A percentile compares a stretch with the other conserved stretches of the same genome.
Conservation (phyloP, 2,797 vertebrate genomes). For the Setipinna tenuifilis region DNA sequence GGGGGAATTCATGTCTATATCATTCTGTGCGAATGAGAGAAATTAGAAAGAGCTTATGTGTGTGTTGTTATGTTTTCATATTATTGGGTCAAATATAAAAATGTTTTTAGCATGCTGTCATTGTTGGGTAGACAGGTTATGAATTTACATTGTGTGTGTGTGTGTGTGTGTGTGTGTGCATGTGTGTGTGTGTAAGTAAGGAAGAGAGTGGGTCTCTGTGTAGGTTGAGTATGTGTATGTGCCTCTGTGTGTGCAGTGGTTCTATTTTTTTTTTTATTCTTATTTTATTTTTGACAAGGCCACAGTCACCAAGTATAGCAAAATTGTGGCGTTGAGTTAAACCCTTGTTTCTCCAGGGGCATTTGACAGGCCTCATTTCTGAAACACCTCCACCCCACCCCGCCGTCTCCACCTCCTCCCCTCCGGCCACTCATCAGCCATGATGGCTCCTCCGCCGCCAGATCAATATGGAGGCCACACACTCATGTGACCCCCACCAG, state of each 20-base stretch:
- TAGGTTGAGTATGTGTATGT: too few relatives aligned
- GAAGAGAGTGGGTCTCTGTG: background rate
- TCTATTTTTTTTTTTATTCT: background rate
- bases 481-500: too few relatives aligned
- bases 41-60: too few relatives aligned
- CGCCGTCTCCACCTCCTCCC: background rate
- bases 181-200: background rate
- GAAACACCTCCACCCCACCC: background rate
- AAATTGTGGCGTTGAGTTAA: slow-evolving; percentile 19
- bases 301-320: slow-evolving; percentile 14
- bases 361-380: background rate
- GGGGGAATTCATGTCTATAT: background rate
- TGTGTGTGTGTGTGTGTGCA: slow-evolving; percentile 17
- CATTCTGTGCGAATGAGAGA: background rate
- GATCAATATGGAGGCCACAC: too few relatives aligned
- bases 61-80: too few relatives aligned
- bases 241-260: too few relatives aligned
- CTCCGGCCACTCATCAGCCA: too few relatives aligned
- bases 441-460: too few relatives aligned
- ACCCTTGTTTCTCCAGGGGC: background rate
- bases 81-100: too few relatives aligned
- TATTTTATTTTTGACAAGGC: background rate
- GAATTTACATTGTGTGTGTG: slow-evolving; percentile 17
- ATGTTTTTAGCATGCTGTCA: too few relatives aligned
- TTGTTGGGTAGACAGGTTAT: too few relatives aligned